Evolutionary conservation across 2,888 invertebrate genomes (phyloP).

Genomic region (Gnatocerus cornutus): DNA sequence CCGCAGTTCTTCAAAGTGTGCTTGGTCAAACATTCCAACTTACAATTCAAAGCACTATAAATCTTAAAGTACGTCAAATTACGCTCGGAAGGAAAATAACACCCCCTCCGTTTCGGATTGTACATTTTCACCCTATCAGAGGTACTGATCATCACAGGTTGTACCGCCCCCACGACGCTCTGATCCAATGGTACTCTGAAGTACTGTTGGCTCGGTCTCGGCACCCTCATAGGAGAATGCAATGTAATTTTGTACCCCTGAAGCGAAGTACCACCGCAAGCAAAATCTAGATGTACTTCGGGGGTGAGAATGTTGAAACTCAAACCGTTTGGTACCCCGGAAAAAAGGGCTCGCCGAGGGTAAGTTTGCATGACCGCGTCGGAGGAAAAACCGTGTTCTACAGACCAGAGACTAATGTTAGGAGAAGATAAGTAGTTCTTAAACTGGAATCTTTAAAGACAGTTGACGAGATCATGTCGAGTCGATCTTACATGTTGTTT

Average conservation of each 20-base stretch:
- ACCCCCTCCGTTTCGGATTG: slow-evolving; percentile 77
- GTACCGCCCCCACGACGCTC: slow-evolving; percentile 79
- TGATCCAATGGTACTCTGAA: slow-evolving; percentile 81
- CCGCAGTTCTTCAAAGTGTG: slow-evolving; percentile 73
- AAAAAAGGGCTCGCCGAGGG: slow-evolving; percentile 74
- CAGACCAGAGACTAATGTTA: slow-evolving; percentile 71
- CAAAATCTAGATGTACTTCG: slow-evolving; percentile 55
- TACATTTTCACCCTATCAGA: slow-evolving; percentile 78
- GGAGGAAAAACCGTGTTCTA: slow-evolving; percentile 74
- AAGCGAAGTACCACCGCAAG: slow-evolving; percentile 55
- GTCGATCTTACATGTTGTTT: slow-evolving; percentile 47
- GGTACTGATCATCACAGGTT: slow-evolving; percentile 82
- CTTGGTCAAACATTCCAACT: slow-evolving; percentile 81
- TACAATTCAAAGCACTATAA: slow-evolving; percentile 82
- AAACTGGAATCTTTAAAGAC: slow-evolving; percentile 50
- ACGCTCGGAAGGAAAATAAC: slow-evolving; percentile 79
- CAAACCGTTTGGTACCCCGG: slow-evolving; percentile 73
- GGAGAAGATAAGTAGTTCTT: slow-evolving; percentile 52
- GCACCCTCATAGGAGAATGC: slow-evolving; percentile 80
- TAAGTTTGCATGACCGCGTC: background rate
- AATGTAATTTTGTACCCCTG: slow-evolving; percentile 70
- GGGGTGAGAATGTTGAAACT: slow-evolving; percentile 51
- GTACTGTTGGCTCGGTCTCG: slow-evolving; percentile 79
- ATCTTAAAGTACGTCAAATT: slow-evolving; percentile 78
- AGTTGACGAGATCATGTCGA: slow-evolving; percentile 46